Percentiles rank a stretch among this genome's conserved stretches.
These are phyloP conservation scores for Hemitrygon akajei DNA, from an alignment of 2,797 vertebrate genomes.

Conservation along the genomic window DNA sequence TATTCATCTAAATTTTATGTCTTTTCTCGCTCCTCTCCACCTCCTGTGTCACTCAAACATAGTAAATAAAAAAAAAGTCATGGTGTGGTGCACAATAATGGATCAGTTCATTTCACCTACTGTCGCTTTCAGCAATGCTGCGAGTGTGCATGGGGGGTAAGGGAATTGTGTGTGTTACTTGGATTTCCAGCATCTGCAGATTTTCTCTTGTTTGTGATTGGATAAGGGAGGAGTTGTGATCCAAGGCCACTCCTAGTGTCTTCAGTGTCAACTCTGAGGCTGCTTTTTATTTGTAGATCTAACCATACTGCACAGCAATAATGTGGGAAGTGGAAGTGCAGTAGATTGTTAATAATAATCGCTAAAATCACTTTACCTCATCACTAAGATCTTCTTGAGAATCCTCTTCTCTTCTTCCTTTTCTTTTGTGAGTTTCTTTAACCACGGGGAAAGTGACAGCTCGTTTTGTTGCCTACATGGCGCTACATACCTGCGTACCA, in stretches of 20 bases:
- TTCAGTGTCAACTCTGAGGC: background rate
- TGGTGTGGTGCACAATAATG: background rate
- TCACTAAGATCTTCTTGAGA: background rate
- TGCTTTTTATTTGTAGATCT: background rate
- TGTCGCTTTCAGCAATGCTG: background rate
- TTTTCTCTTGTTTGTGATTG: too few species aligned
- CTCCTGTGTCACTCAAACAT: too few species aligned
- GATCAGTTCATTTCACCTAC: background rate
- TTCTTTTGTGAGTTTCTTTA: background rate
- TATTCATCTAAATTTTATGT: too few species aligned
- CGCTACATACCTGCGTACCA: too few species aligned
- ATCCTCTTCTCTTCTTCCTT: background rate
- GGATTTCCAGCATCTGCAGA: too few species aligned
- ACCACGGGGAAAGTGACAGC: too few species aligned
- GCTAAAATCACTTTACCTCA: background rate
- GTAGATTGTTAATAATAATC: background rate
- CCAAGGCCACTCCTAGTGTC: background rate
- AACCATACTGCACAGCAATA: too few species aligned
- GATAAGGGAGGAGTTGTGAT: background rate
- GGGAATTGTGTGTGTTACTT: too few species aligned
- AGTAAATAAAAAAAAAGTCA: background rate
- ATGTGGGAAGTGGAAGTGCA: background rate
- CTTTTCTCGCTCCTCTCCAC: too few species aligned
- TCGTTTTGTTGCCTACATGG: too few species aligned
- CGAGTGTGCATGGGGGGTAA: background rate